Evolutionary conservation across 2,888 invertebrate species (phyloP).

Genomic region (Tachina grossa): DNA sequence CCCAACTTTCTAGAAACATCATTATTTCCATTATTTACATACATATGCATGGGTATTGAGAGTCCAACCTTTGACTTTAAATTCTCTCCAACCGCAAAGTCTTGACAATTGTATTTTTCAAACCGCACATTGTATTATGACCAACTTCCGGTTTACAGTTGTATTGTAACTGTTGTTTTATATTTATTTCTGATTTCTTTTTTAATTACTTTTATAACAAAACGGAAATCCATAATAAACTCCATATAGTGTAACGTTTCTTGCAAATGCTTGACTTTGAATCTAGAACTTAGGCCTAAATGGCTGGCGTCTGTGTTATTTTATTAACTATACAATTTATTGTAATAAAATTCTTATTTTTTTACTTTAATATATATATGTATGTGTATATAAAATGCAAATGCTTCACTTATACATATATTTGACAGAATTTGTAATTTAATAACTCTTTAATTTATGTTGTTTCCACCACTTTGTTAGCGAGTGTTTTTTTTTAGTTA

Average conservation of each 20-base stretch:
- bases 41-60: conserved; percentile 19
- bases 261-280: not conserved
- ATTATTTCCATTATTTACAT: conserved; percentile 28
- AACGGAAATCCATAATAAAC: conserved; percentile 70
- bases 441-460: conserved; percentile 55
- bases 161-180: conserved; percentile 36
- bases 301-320: conserved; percentile 54
- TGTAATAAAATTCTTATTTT: conserved; percentile 13
- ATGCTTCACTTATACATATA: not conserved
- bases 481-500: not conserved
- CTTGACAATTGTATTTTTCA: conserved; percentile 58
- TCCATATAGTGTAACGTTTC: conserved; percentile 47
- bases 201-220: conserved; percentile 53
- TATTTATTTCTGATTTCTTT: not conserved
- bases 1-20: conserved; percentile 29
- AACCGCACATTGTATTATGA: conserved; percentile 69
- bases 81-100: not conserved
- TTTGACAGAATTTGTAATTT: conserved; percentile 45
- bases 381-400: too few species aligned
- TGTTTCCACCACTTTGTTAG: conserved; percentile 29
- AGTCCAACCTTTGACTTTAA: conserved; percentile 11
- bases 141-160: conserved; percentile 68
- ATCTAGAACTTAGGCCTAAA: conserved; percentile 47
- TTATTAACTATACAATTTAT: not conserved
- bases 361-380: not conserved